Base-by-base conservation (phyloP, 2,888 invertebrate genomes). In the Drosophila lacicola region DNA sequence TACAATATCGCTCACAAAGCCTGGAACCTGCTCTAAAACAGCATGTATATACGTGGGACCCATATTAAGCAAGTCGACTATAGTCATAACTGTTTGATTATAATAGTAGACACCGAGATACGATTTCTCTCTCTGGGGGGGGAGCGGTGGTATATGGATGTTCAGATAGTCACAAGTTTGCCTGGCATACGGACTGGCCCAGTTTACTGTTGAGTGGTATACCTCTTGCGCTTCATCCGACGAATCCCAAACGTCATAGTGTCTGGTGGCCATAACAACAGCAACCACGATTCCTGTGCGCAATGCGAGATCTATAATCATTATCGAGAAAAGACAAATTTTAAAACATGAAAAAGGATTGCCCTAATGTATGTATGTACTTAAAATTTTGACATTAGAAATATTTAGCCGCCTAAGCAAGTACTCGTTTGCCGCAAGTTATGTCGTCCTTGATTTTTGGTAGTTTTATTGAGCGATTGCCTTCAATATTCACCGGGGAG, bases 371-470 rank as follows among this genome's bases (percentile, higher is more conserved):
- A 17, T 46, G 14, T 19, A 36, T 25, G n/a, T 19, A 51, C 9
- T 63, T 21, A 13, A 34, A 65, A 70, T 61, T 72, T 88, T 64
- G 70, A 78, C 57, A 64, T 10, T 49, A 34, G 29, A 62, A 19
- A 21, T 47, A 3, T 39, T 25, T 11, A 17, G 42, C 44, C 39
- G n/a, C 37, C 66, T 73, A 68, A 29, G 62, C n/a, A 11, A 60
- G 34, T 29, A 51, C 49, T 21, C 62, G 53, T 61, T 81, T 84
- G 25, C 70, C 47, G 51, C 87, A 87, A 0, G 81, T 78, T 9
- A 70, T 46, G 41, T 74, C 88, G 21, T 84, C 70, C 44, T 87
- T 89, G 13, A 84, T 79, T 34, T 81, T 87, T 17, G 62, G 71
- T 3, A 44, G 47, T 25, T 39, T 56, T 1, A 49, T 42, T n/a